Percentiles rank a stretch among this genome's conserved stretches.
Conservation (phyloP, 92 coral and sea anemone genomes). For the Parazoanthus darwini region DNA sequence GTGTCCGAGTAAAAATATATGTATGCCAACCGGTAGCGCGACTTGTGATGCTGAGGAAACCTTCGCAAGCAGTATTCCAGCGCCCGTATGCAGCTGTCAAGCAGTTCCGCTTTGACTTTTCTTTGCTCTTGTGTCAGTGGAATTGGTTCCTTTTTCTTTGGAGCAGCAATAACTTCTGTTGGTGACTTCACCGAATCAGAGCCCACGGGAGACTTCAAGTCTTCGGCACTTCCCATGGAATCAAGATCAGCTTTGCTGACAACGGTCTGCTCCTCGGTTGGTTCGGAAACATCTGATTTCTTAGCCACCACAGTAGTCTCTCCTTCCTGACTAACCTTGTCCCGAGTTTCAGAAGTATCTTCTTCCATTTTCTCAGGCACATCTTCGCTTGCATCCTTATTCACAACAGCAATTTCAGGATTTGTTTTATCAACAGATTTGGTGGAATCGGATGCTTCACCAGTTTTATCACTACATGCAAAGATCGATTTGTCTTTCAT, state of each 20-base stretch:
- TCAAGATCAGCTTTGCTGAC: neutral
- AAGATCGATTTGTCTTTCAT: neutral
- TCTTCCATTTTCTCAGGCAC: constrained; percentile 24
- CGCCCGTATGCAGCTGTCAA: constrained; percentile 81
- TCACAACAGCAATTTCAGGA: neutral
- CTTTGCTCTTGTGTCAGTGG: constrained; percentile 71
- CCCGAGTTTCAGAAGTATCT: neutral
- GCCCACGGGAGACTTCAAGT: constrained; percentile 26
- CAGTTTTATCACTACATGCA: neutral
- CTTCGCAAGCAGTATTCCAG: constrained; percentile 86
- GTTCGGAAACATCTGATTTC: neutral
- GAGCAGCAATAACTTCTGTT: constrained; percentile 9
- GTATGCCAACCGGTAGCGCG: constrained; percentile 94
- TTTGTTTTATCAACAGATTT: neutral
- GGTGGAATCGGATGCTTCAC: constrained; percentile 6
- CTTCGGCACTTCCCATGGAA: constrained; percentile 8
- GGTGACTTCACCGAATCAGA: constrained; percentile 26
- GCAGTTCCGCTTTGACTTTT: constrained; percentile 61
- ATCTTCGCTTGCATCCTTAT: neutral
- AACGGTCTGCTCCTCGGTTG: too few species aligned
- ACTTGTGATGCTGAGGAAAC: constrained; percentile 98
- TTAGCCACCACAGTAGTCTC: neutral
- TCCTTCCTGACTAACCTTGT: neutral
- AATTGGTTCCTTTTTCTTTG: constrained; percentile 6
- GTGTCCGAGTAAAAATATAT: constrained; percentile 71